A percentile compares a stretch with the other conserved stretches of the same genome.
Evolutionary conservation across 2,797 vertebrate species (phyloP).

Genomic region (Geotrypetes seraphini): DNA sequence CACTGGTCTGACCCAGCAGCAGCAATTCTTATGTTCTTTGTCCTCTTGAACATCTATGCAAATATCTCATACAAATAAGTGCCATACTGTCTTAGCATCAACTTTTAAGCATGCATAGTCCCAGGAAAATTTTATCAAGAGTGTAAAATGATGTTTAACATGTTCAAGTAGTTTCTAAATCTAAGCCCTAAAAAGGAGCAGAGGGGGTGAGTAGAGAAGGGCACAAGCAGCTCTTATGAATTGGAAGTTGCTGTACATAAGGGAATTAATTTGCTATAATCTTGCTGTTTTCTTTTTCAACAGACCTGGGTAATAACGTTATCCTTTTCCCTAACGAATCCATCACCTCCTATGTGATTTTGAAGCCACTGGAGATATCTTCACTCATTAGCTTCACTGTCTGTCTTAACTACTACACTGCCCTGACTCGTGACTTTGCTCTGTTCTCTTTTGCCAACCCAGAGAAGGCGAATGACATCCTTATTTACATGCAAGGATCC

Average conservation of each 20-base stretch:
- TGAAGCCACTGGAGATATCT: neutral
- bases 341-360: constrained; percentile 14
- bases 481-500: constrained; percentile 23
- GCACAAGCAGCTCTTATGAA: too few species aligned
- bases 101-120: too few species aligned
- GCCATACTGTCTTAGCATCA: too few species aligned
- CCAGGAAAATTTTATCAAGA: too few species aligned
- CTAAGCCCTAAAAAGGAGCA: neutral
- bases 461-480: neutral
- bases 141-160: too few species aligned
- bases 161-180: too few species aligned
- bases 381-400: constrained; percentile 30
- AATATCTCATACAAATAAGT: too few species aligned
- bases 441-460: constrained; percentile 42
- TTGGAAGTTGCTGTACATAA: neutral
- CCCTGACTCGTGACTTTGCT: constrained; percentile 26
- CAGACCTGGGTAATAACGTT: constrained; percentile 44
- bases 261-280: neutral
- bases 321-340: constrained; percentile 44
- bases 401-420: constrained; percentile 41
- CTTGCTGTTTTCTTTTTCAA: neutral
- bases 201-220: too few species aligned
- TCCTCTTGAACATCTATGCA: too few species aligned
- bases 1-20: too few species aligned
- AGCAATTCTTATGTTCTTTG: too few species aligned